A percentile compares a stretch with the other conserved stretches of the same genome.
Evolutionary conservation across 1,140 invertebrate species (phyloP).

Genomic region (Meloidogyne exigua): DNA sequence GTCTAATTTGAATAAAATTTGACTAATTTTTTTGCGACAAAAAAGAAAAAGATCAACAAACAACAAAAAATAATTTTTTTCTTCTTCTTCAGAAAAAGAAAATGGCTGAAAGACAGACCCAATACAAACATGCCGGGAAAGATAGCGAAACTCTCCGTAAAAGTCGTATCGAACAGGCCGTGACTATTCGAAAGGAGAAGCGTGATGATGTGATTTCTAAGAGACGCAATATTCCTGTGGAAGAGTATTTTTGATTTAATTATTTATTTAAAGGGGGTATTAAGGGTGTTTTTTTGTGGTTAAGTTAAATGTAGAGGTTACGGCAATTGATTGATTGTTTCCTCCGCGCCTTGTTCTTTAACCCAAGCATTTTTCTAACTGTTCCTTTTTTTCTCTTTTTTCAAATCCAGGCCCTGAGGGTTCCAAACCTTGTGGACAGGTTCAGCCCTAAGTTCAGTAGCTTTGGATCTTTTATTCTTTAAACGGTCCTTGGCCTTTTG

Average conservation of each 20-base stretch:
- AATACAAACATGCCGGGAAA: constrained; percentile 62
- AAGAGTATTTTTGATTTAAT: constrained; percentile 21
- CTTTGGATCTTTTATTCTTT: no score
- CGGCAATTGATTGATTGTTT: no score
- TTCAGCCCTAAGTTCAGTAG: no score
- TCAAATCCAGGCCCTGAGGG: no score
- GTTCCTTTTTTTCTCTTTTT: no score
- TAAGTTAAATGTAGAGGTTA: no score
- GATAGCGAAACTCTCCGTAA: constrained; percentile 59
- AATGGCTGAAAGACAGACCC: constrained; percentile 53
- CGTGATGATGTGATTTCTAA: constrained; percentile 91
- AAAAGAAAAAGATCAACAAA: background rate
- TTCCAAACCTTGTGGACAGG: no score
- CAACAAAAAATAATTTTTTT: background rate
- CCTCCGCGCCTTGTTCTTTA: no score
- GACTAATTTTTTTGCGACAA: background rate
- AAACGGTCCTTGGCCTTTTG: no score
- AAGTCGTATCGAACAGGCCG: constrained; percentile 83
- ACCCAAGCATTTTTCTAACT: no score
- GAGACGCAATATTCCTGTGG: constrained; percentile 78
- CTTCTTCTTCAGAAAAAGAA: no score
- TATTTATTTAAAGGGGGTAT: background rate
- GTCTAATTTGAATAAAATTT: background rate
- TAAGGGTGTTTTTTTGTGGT: no score
- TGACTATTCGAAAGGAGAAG: constrained; percentile 93